Percentiles rank a stretch among this genome's conserved stretches.
Evolutionary conservation across 1,140 invertebrate genomes (phyloP).

Genomic region (Ceratitis capitata): DNA sequence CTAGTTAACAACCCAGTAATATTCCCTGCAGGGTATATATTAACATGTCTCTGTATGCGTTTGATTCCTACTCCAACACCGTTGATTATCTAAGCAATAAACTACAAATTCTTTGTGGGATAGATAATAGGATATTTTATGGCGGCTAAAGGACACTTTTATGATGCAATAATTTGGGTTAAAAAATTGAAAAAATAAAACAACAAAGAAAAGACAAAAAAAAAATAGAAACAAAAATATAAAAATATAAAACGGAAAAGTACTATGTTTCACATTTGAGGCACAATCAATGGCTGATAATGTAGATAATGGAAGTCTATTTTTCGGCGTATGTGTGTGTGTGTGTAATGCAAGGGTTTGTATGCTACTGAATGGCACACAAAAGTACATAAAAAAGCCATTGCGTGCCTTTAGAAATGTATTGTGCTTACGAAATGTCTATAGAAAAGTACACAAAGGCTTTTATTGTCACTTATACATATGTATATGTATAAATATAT

Average conservation of each 20-base stretch:
- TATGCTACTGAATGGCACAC: too few relatives aligned
- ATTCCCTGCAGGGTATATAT: too few relatives aligned
- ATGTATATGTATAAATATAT: too few relatives aligned
- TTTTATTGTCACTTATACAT: too few relatives aligned
- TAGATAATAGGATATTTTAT: slow-evolving; percentile 25
- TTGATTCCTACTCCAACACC: not conserved
- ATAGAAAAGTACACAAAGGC: not conserved
- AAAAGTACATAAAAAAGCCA: not conserved
- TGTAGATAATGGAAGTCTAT: too few relatives aligned
- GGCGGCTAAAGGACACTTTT: not conserved
- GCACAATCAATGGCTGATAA: not conserved
- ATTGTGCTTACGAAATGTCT: not conserved
- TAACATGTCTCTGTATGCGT: too few relatives aligned
- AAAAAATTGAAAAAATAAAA: not conserved
- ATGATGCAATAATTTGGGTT: slow-evolving; percentile 31
- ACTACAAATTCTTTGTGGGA: slow-evolving; percentile 4
- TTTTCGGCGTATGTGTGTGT: not conserved
- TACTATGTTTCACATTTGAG: slow-evolving; percentile 48
- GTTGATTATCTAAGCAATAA: not conserved
- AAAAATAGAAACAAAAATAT: not conserved
- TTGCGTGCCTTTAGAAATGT: not conserved
- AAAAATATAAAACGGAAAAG: slow-evolving; percentile 73
- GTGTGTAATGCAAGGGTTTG: not conserved
- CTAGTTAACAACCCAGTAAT: too few relatives aligned
- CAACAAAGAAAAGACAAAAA: not conserved